These are phyloP conservation scores for Noctuana brunneofusca DNA, from an alignment of 2,888 invertebrate species.

Conservation along the genomic window DNA sequence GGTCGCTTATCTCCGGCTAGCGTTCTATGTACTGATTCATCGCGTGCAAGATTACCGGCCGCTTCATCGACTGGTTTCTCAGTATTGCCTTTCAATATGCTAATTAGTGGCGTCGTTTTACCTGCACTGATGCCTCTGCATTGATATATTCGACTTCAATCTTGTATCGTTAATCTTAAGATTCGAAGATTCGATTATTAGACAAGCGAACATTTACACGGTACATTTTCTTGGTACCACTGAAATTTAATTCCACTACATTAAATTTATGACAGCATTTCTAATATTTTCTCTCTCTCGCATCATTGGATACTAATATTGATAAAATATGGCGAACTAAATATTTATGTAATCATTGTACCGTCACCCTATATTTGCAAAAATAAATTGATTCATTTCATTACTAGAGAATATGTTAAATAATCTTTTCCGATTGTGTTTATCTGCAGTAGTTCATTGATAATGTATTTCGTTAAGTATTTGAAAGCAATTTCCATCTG, in stretches of 20 bases:
- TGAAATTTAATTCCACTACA: neutral
- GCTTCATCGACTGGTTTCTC: conserved; percentile 35
- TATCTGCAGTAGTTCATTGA: neutral
- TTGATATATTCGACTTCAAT: conserved; percentile 27
- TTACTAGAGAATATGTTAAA: neutral
- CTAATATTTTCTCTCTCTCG: neutral
- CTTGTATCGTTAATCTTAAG: conserved; percentile 26
- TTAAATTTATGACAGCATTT: neutral
- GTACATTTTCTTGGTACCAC: neutral
- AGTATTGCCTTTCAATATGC: conserved; percentile 38
- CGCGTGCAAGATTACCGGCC: conserved; percentile 37
- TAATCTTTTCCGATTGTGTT: neutral
- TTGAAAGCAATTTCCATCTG: neutral
- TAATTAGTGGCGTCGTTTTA: conserved; percentile 32
- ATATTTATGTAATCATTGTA: too few relatives aligned
- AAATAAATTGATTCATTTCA: too few relatives aligned
- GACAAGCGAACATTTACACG: conserved; percentile 10
- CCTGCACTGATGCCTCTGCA: conserved; percentile 30
- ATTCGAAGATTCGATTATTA: conserved; percentile 17
- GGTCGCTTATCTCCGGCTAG: conserved; percentile 52
- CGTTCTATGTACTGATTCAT: conserved; percentile 45
- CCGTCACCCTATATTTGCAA: too few relatives aligned
- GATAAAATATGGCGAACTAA: too few relatives aligned
- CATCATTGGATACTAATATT: too few relatives aligned
- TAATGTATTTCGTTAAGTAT: conserved; percentile 2